Conservation (phyloP, 2,113 vertebrate species). For the Antechinus flavipes region DNA sequence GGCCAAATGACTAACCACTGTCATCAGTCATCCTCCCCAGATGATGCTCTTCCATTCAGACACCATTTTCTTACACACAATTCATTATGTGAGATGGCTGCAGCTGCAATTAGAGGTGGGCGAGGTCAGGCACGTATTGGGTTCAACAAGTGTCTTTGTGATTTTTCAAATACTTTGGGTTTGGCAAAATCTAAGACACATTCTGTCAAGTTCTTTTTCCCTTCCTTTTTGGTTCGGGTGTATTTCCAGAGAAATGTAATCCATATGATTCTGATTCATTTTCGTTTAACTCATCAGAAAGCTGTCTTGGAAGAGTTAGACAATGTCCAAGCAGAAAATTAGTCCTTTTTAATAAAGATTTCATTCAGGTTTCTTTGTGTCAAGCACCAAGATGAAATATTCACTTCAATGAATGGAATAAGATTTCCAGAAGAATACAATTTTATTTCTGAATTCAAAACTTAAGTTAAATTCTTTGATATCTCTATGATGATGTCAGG, state of each 20-base stretch:
- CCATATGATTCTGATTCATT: conserved; percentile 82
- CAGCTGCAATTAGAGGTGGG: conserved; percentile 75
- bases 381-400: neutral
- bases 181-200: conserved; percentile 76
- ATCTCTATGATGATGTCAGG: neutral
- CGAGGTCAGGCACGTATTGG: conserved; percentile 75
- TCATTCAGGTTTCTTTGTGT: conserved; percentile 50
- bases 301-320: conserved; percentile 70
- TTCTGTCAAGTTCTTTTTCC: conserved; percentile 75
- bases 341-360: conserved; percentile 65
- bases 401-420: neutral
- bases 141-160: conserved; percentile 77
- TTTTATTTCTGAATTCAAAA: neutral
- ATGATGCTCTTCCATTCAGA: conserved; percentile 57
- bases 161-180: conserved; percentile 80
- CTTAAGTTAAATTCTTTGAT: neutral
- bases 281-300: conserved; percentile 80
- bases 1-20: neutral
- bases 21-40: conserved; percentile 24
- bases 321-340: conserved; percentile 66
- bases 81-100: conserved; percentile 62
- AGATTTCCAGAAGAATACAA: neutral
- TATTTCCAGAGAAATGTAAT: conserved; percentile 77
- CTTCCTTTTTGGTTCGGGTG: conserved; percentile 67
- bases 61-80: conserved; percentile 66